Evolutionary conservation across 2,888 invertebrate species (phyloP).

Genomic region (Amphipyra berbera): DNA sequence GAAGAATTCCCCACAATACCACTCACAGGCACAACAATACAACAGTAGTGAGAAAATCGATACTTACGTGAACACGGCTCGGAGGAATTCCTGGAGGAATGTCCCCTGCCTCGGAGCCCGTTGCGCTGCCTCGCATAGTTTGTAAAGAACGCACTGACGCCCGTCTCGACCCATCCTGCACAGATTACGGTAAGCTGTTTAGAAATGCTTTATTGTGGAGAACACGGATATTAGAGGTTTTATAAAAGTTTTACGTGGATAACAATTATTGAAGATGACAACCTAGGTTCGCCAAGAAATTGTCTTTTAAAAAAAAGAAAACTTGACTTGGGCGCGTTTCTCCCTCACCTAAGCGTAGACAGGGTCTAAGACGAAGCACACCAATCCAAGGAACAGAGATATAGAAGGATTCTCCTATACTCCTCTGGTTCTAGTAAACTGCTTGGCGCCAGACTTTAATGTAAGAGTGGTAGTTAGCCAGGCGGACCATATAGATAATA

Average conservation of each 20-base stretch:
- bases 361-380: no score
- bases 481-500: no score
- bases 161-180: conserved; percentile 89
- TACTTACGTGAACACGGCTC: conserved; percentile 92
- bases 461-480: no score
- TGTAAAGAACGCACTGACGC: conserved; percentile 91
- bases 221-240: neutral
- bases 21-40: conserved; percentile 36
- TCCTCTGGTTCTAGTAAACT: no score
- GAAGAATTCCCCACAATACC: conserved; percentile 33
- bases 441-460: no score
- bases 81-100: conserved; percentile 91
- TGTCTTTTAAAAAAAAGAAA: no score
- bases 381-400: no score
- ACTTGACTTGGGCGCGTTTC: no score
- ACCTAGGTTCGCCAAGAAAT: no score
- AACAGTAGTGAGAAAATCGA: conserved; percentile 48
- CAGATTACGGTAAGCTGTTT: conserved; percentile 55
- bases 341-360: no score
- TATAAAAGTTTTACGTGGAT: conserved; percentile 2
- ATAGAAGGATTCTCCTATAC: no score
- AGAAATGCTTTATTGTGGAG: conserved; percentile 52
- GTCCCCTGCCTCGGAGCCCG: conserved; percentile 81
- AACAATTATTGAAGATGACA: neutral
- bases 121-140: conserved; percentile 91